Evolutionary conservation across 2,797 vertebrate species (phyloP), one percentile per base, ranked within the genome.

Genomic region (Lagodon rhomboides): DNA sequence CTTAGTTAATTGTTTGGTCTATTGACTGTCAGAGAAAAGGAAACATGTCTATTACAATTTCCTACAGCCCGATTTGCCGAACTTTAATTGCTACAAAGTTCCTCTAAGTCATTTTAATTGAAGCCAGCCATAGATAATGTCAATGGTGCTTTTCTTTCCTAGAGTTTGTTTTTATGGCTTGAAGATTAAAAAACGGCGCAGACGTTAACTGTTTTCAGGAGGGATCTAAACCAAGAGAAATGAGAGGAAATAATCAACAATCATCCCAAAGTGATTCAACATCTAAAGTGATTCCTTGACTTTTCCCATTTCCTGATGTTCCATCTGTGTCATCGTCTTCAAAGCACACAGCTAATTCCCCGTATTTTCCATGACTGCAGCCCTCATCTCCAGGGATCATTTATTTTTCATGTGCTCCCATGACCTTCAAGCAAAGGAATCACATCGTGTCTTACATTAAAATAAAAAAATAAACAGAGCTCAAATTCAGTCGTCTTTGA

Each of bases 341-440:
- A 93, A 92, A 92, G 86, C 83, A 54, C 60, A 49, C 1, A 77
- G 53, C 73, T 78, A 70, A 75, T 54, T 76, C 86, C 73, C 77
- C 50, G 44, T 64, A 82, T 89, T 93, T 94, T 94, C 92, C 93
- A 93, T 92, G 91, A 93, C 82, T 69, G 66, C 70, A 78, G 54
- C 56, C 69, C 12, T 84, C 47, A 62, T 91, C 87, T 91, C 87
- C 65, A 53, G 90, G 87, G 89, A 90, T 84, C 75, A 51, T 60
- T 74, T 54, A 50, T 75, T 81, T 89, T 78, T 80, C 72, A 71
- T 80, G 56, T 75, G 61, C 73, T 86, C 84, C 80, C 89, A 86
- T 88, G 68, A 91, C 83, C 85, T 84, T 68, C 2, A 30, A 65
- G 72, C 54, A 76, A 81, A 85, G 53, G 27, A 82, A 74, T 78